Conservation (phyloP, 2,797 vertebrate species). For the Halcyon leucocephala region DNA sequence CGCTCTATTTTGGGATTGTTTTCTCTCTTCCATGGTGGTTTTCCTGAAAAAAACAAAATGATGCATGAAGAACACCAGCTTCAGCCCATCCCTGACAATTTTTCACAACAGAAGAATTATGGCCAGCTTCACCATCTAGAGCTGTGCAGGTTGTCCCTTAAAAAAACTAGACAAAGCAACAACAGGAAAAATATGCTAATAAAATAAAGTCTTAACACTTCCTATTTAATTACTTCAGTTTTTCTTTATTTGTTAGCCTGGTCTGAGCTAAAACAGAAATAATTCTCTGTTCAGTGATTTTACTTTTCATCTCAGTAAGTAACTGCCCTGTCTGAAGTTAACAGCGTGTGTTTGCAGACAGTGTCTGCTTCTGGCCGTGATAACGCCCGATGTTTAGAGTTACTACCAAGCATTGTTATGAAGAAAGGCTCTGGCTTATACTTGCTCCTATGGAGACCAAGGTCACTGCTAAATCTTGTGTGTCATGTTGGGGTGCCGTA, state of each 20-base stretch:
- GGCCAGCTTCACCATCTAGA: neutral
- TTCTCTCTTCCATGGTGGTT: neutral
- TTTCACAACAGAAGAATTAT: neutral
- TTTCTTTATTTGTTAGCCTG: neutral
- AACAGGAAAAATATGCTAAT: neutral
- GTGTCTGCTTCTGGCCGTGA: neutral
- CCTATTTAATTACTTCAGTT: rapidly evolving
- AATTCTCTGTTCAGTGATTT: neutral
- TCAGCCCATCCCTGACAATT: neutral
- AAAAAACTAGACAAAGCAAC: neutral
- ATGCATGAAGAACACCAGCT: neutral
- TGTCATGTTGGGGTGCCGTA: neutral
- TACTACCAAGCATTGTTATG: neutral
- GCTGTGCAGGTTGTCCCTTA: neutral
- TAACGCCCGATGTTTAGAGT: neutral
- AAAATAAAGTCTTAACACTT: neutral
- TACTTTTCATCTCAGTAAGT: neutral
- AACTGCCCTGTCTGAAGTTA: neutral
- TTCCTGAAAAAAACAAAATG: neutral
- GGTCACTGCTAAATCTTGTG: neutral
- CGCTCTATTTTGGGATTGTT: neutral
- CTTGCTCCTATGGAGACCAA: neutral
- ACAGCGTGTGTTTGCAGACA: neutral
- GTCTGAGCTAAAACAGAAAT: neutral
- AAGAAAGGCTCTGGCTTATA: neutral